Conservation (phyloP, 1,140 invertebrate species). For the Leucophenga varia region DNA sequence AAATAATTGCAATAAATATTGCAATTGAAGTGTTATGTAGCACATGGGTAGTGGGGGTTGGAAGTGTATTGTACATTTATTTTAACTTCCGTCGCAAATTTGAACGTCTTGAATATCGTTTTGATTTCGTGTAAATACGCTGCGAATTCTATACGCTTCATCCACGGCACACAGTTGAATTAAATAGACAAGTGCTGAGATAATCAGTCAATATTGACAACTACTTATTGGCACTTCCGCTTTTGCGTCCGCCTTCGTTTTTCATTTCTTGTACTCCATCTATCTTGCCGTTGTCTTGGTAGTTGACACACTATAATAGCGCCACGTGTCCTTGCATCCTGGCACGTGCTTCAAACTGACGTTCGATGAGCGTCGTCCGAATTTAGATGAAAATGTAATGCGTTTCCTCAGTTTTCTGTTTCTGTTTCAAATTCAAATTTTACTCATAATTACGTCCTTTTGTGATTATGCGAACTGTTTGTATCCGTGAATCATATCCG, state of each 20-base stretch:
- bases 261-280: constrained; percentile 7
- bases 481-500: too few species aligned
- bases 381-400: too few species aligned
- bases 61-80: too few species aligned
- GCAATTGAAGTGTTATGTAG: too few species aligned
- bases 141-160: too few species aligned
- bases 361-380: too few species aligned
- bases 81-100: constrained; percentile 40
- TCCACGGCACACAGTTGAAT: too few species aligned
- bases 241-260: constrained; percentile 7
- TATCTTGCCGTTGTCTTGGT: constrained; percentile 4
- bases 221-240: constrained; percentile 56
- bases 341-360: constrained; percentile 17
- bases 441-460: constrained; percentile 39
- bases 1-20: too few species aligned
- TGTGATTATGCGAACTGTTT: not conserved
- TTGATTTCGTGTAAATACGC: too few species aligned
- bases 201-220: constrained; percentile 57
- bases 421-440: constrained; percentile 41
- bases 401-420: too few species aligned
- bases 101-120: too few species aligned
- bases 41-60: too few species aligned
- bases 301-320: constrained; percentile 9
- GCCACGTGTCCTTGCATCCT: constrained; percentile 37
- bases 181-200: constrained; percentile 39